A percentile compares a stretch with the other conserved stretches of the same genome.
Evolutionary conservation across 1,140 invertebrate species (phyloP).

Genomic region (Archivesica marissinica): DNA sequence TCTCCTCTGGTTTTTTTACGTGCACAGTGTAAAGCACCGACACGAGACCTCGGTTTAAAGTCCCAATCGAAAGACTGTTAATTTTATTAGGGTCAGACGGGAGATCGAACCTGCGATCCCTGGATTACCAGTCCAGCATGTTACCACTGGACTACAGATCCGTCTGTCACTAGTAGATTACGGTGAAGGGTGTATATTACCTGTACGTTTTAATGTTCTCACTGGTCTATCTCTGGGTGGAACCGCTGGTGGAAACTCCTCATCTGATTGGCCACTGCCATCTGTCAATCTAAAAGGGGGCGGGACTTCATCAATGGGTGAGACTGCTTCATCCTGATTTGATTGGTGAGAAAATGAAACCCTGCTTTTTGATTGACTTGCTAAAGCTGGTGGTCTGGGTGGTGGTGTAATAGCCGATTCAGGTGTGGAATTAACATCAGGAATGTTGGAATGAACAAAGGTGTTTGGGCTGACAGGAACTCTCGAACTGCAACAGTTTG

Average conservation of each 20-base stretch:
- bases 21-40: too few species aligned
- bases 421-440: not conserved
- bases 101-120: too few species aligned
- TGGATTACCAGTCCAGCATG: too few species aligned
- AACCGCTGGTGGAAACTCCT: constrained; percentile 16
- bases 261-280: constrained; percentile 23
- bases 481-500: not conserved
- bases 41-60: too few species aligned
- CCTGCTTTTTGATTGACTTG: not conserved
- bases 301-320: not conserved
- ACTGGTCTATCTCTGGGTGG: not conserved
- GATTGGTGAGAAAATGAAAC: not conserved
- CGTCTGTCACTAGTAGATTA: too few species aligned
- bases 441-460: constrained; percentile 31
- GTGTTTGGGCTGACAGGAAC: not conserved
- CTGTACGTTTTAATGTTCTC: constrained; percentile 9
- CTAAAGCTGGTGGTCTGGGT: constrained; percentile 8
- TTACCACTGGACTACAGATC: too few species aligned
- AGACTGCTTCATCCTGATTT: not conserved
- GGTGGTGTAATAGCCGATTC: constrained; percentile 27
- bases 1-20: too few species aligned
- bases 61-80: too few species aligned
- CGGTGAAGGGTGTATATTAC: too few species aligned
- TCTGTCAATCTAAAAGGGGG: not conserved
- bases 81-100: too few species aligned